phyloP scores from a whole-genome alignment of 2,888 invertebrate genomes.

The Polylopha cassiicola region DNA sequence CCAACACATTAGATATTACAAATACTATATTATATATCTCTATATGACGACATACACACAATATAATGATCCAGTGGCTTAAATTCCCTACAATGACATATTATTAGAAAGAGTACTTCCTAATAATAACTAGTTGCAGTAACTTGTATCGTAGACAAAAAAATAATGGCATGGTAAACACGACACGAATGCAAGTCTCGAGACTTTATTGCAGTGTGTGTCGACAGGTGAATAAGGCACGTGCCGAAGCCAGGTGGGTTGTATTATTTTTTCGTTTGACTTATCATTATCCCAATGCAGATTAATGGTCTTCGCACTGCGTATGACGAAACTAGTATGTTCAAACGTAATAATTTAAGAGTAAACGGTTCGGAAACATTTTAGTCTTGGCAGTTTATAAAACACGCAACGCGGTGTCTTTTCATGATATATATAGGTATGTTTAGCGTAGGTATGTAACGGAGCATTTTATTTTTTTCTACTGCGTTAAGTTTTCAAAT shows the following conservation, averaged over 20 bases:
- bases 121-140: constrained; percentile 18
- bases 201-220: constrained; percentile 12
- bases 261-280: constrained; percentile 13
- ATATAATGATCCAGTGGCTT: constrained; percentile 3
- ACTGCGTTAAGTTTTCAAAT: too few relatives aligned
- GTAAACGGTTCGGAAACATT: too few relatives aligned
- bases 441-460: too few relatives aligned
- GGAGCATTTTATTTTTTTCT: too few relatives aligned
- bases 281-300: constrained; percentile 16
- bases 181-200: constrained; percentile 9
- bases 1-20: constrained; percentile 1
- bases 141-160: constrained; percentile 16
- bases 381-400: too few relatives aligned
- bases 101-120: constrained; percentile 19
- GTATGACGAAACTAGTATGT: constrained; percentile 5
- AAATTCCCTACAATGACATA: constrained; percentile 12
- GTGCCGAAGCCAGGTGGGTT: constrained; percentile 25
- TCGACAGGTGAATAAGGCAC: constrained; percentile 27
- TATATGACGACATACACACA: background rate
- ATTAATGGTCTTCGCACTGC: constrained; percentile 14
- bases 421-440: too few relatives aligned
- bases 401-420: too few relatives aligned
- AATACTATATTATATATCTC: too few relatives aligned
- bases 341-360: constrained; percentile 13
- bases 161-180: constrained; percentile 20